These are phyloP conservation scores for Gerris lacustris DNA, from an alignment of 2,888 invertebrate genomes.

Conservation along the genomic window DNA sequence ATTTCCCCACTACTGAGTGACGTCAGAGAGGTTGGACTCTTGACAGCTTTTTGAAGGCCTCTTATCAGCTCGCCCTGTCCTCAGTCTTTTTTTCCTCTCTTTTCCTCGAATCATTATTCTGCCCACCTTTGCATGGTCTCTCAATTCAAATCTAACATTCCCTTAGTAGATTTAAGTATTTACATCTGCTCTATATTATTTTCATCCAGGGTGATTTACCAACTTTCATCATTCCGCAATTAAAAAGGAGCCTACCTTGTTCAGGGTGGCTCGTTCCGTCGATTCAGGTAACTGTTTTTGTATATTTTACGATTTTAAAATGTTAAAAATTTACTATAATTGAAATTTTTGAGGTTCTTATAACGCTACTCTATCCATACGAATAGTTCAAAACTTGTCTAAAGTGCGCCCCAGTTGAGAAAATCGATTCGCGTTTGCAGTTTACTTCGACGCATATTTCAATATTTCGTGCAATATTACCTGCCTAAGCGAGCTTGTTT, in stretches of 20 bases:
- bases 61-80: not conserved
- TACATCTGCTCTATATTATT: not conserved
- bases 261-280: not conserved
- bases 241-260: not conserved
- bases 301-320: not conserved
- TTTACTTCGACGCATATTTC: not conserved
- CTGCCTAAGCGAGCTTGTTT: not conserved
- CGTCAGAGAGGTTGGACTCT: conserved; percentile 1
- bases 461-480: not conserved
- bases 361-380: not conserved
- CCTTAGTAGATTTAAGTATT: not conserved
- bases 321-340: too few species aligned
- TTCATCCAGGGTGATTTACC: not conserved
- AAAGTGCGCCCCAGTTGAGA: not conserved
- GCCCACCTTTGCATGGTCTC: conserved; percentile 1
- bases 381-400: not conserved
- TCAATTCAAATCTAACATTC: not conserved
- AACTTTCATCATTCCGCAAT: not conserved
- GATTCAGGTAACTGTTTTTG: not conserved
- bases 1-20: not conserved
- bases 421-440: not conserved
- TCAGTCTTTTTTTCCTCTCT: not conserved
- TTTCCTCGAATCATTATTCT: not conserved
- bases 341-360: not conserved
- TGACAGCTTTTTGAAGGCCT: not conserved